Evolutionary conservation across 2,797 vertebrate species (phyloP), one percentile per base, ranked within the genome.

Genomic region (Ctenopoma multispine): DNA sequence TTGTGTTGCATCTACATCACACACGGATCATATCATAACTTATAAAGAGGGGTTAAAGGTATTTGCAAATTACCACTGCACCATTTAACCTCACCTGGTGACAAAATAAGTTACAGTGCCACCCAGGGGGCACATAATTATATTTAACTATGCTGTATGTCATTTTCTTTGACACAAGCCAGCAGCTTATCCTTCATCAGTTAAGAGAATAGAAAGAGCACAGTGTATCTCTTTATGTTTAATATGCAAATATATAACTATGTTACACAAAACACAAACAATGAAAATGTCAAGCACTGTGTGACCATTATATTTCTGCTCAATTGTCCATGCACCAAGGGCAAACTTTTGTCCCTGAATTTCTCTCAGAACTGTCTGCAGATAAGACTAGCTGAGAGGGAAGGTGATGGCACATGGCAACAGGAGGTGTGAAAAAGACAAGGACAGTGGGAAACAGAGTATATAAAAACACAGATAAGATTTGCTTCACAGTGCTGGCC

Each of bases 391-490:
- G 63, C 58, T 47, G 67, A 75, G 81, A 68, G 67, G 66, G 79
- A 58, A 70, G 82, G 81, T 69, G 82, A 69, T 76, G 84, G 78
- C 63, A 83, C 84, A 86, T 64, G 67, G 80, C 21, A 75, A 83
- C 85, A 83, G 79, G 72, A 82, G 81, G 87, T 70, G 87, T 85
- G 75, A 89, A 89, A 90, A 86, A 81, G 74, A 89, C 80, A 89
- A 91, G 88, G 86, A 87, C 90, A 82, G 81, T 55, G 69, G 62
- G 73, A 86, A 87, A 87, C 72, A 38, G 64, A 77, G 85, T 77
- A 85, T 81, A 90, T 84, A 82, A 84, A 89, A 89, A 89, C 76
- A 83, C 66, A 76, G 92, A 93, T 93, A 93, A 92, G 90, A 89
- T 70, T 84, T 75, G 77, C 82, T 78, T 88, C 71, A 56, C 75